Evolutionary conservation across 2,888 invertebrate genomes (phyloP).

Genomic region (Octonoba sinensis): DNA sequence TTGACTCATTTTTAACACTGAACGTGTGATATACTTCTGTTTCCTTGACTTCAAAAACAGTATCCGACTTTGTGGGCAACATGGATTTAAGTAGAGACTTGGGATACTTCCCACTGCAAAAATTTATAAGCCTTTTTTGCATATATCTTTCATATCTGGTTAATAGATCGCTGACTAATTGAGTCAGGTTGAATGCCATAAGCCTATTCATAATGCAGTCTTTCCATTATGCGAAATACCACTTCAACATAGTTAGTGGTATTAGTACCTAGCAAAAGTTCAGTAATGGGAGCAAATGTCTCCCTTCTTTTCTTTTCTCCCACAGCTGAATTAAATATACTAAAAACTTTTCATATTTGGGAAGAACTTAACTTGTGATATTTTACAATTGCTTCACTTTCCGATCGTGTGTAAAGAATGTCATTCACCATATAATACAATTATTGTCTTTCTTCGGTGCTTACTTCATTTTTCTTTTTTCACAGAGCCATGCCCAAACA

Average conservation of each 20-base stretch:
- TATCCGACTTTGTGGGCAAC: background rate
- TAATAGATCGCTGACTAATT: background rate
- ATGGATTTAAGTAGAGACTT: background rate
- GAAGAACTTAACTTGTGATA: background rate
- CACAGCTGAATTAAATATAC: background rate
- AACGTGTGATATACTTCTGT: background rate
- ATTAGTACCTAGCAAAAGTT: background rate
- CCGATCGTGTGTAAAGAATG: background rate
- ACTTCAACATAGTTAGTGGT: conserved; percentile 7
- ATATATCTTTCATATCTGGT: background rate
- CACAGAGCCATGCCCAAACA: background rate
- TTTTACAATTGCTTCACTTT: background rate
- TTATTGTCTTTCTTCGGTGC: background rate
- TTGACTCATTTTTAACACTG: background rate
- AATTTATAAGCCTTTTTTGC: background rate
- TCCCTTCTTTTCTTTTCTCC: background rate
- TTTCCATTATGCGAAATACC: background rate
- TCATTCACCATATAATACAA: background rate
- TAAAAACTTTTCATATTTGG: background rate
- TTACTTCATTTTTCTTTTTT: background rate
- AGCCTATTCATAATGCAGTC: background rate
- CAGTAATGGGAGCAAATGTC: background rate
- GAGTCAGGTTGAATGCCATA: background rate
- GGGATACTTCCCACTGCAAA: background rate
- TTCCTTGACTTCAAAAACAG: background rate